phyloP scores from a whole-genome alignment of 2,797 vertebrate species.

The Valencia hispanica region DNA sequence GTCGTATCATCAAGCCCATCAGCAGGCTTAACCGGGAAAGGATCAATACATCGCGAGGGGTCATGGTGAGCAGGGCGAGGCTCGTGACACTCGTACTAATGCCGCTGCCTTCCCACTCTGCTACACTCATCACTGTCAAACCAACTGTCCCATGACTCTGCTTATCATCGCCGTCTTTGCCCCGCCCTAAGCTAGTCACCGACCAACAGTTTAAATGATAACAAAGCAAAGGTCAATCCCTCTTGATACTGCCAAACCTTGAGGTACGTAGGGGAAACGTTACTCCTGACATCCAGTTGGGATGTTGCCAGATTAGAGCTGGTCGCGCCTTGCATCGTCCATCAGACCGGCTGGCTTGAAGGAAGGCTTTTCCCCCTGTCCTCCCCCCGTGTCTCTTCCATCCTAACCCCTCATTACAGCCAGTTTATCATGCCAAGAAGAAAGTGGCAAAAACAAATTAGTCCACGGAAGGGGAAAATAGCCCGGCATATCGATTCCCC shows the following conservation, averaged over 20 bases:
- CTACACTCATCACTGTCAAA: slow-evolving; percentile 56
- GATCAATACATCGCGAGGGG: slow-evolving; percentile 70
- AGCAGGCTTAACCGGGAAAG: slow-evolving; percentile 66
- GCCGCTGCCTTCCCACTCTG: neutral
- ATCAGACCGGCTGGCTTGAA: slow-evolving; percentile 26
- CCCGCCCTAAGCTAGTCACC: slow-evolving; percentile 63
- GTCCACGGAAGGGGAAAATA: slow-evolving; percentile 73
- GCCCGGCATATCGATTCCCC: slow-evolving; percentile 75
- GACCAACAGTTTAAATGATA: slow-evolving; percentile 42
- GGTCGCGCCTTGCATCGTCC: slow-evolving; percentile 8
- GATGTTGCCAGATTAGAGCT: slow-evolving; percentile 11
- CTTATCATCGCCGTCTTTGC: slow-evolving; percentile 49
- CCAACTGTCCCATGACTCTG: slow-evolving; percentile 48
- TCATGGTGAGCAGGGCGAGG: slow-evolving; percentile 56
- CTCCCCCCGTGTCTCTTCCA: slow-evolving; percentile 31
- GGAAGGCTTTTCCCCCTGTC: slow-evolving; percentile 21
- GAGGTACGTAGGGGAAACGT: slow-evolving; percentile 35
- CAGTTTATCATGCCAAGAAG: slow-evolving; percentile 76
- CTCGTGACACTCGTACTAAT: slow-evolving; percentile 73
- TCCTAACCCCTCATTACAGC: slow-evolving; percentile 72
- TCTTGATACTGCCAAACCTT: slow-evolving; percentile 55
- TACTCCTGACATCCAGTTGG: slow-evolving; percentile 36
- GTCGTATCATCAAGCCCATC: slow-evolving; percentile 77
- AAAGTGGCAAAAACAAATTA: slow-evolving; percentile 78
- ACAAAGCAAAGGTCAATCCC: slow-evolving; percentile 72